Evolutionary conservation across 1,140 invertebrate species (phyloP).

Genomic region (Formica selysi): DNA sequence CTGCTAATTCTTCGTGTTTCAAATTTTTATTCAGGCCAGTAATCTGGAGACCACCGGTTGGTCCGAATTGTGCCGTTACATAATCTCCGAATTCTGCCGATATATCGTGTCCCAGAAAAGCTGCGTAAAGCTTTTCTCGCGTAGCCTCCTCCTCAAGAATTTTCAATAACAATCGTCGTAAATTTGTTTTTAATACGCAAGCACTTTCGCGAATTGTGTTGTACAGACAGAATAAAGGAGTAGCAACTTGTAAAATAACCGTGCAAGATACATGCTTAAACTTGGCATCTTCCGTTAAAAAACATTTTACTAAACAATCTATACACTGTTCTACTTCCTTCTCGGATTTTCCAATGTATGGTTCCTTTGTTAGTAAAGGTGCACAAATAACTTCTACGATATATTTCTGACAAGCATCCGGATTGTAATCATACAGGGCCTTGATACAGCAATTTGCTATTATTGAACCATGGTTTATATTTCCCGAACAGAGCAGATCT

Average conservation of each 20-base stretch:
- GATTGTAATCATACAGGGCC: conserved; percentile 86
- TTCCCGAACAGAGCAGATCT: conserved; percentile 85
- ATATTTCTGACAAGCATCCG: conserved; percentile 81
- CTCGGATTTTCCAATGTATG: conserved; percentile 69
- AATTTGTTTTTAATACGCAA: conserved; percentile 76
- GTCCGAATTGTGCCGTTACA: conserved; percentile 80
- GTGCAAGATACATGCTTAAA: conserved; percentile 81
- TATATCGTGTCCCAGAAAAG: conserved; percentile 77
- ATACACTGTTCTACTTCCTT: conserved; percentile 81
- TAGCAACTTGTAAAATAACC: conserved; percentile 74
- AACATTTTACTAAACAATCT: conserved; percentile 82
- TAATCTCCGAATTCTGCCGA: conserved; percentile 72
- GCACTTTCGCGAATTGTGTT: conserved; percentile 78
- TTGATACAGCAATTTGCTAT: conserved; percentile 87
- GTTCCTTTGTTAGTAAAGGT: conserved; percentile 74
- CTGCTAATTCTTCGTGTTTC: conserved; percentile 75
- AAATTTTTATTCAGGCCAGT: conserved; percentile 59
- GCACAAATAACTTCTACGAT: conserved; percentile 84
- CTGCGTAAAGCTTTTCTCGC: conserved; percentile 75
- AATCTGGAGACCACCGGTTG: conserved; percentile 81
- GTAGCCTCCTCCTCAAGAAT: conserved; percentile 75
- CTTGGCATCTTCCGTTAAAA: conserved; percentile 78
- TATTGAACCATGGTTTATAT: conserved; percentile 83
- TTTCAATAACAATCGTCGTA: conserved; percentile 80
- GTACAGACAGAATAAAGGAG: conserved; percentile 84